Evolutionary conservation across 2,113 vertebrate genomes (phyloP), one percentile per base, ranked within the genome.

Genomic region (Myotis yumanensis): DNA sequence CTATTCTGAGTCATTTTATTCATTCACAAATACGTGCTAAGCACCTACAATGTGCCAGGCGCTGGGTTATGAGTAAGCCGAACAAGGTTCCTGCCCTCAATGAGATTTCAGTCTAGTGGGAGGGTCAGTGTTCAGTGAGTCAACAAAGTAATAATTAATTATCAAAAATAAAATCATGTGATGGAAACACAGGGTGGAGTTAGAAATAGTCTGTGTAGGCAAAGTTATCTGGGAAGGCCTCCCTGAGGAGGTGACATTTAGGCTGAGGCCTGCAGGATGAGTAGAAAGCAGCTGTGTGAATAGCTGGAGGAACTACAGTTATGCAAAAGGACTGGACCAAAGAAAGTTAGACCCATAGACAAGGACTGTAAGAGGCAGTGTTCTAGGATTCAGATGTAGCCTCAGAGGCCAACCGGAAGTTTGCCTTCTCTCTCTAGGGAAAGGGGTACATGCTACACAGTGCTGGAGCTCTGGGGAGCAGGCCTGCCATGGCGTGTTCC

Each of bases 151-250:
- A 81, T n/a, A 57, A 81, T 68, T 75, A 69, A 86, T 89, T 10
- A 48, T 83, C 22, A 97, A 80, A 68, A 32, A 30, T 22, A 73
- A 93, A 79, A 16, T 54, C 25, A 64, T 30, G 46, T 40, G 37
- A 23, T 28, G 18, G 66, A 71, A 87, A 68, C 22, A 30, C 7
- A 32, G 20, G 20, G 20, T 62, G 7, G 43, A 17, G 14, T 54
- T 23, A 66, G 59, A 75, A 72, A 37, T 1, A 28, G 68, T 35
- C 43, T 32, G 0, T 1, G 22, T 43, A 86, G 59, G 59, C 10
- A 46, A 37, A 77, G n/a, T 57, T 51, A 91, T 32, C 75, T 2
- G 0, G 43, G 35, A 76, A 66, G 59, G 12, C 35, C 32, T 88
- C 68, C 52, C 3, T 3, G 14, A 90, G 85, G 85, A 73, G 69